These are phyloP conservation scores for Clarias laeviceps DNA, from an alignment of 2,797 vertebrate genomes.

Conservation along the genomic window DNA sequence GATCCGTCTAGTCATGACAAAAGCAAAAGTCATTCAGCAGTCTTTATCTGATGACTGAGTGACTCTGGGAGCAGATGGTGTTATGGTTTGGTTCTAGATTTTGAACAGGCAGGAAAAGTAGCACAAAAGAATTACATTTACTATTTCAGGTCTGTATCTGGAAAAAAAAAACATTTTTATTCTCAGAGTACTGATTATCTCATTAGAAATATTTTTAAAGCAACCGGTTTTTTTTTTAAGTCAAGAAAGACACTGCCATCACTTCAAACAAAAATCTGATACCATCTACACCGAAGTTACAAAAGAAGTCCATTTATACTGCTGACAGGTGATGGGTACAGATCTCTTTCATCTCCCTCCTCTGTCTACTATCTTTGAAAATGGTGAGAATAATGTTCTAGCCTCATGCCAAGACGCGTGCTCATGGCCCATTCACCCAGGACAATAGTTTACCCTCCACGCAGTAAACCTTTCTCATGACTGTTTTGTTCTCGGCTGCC, in stretches of 20 bases:
- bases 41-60: slow-evolving; percentile 29
- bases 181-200: background rate
- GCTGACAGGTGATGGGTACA: slow-evolving; percentile 37
- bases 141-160: background rate
- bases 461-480: slow-evolving; percentile 58
- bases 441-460: slow-evolving; percentile 45
- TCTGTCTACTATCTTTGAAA: slow-evolving; percentile 26
- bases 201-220: background rate
- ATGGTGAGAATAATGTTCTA: slow-evolving; percentile 6
- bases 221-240: background rate
- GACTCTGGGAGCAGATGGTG: background rate
- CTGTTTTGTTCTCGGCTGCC: slow-evolving; percentile 55
- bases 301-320: slow-evolving; percentile 31
- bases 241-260: background rate
- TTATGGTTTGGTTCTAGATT: background rate
- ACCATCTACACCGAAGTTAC: slow-evolving; percentile 26
- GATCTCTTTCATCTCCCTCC: slow-evolving; percentile 13
- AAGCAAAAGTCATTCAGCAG: slow-evolving; percentile 30
- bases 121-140: background rate
- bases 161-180: too few species aligned
- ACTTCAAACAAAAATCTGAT: slow-evolving; percentile 18
- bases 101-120: background rate
- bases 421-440: slow-evolving; percentile 60
- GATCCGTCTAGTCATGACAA: slow-evolving; percentile 35
- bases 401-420: slow-evolving; percentile 17